Evolutionary conservation across 2,113 vertebrate genomes (phyloP).

Genomic region (Setophaga coronata): DNA sequence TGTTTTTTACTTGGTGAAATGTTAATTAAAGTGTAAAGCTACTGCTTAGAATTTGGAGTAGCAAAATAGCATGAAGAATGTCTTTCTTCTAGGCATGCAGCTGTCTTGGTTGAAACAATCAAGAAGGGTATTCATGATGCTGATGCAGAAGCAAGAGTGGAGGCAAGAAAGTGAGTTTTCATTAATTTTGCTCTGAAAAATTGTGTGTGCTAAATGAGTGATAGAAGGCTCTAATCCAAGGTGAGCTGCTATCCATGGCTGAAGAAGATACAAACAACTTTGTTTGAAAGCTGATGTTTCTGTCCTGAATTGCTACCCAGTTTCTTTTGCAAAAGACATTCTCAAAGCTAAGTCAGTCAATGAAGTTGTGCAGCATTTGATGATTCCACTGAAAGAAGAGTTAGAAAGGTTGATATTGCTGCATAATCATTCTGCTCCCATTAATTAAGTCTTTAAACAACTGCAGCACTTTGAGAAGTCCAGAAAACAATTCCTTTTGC

Average conservation of each 20-base stretch:
- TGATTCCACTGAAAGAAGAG: neutral
- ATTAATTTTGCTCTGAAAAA: neutral
- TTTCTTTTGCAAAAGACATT: neutral
- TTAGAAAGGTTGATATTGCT: neutral
- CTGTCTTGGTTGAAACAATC: constrained; percentile 94
- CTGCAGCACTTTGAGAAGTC: neutral
- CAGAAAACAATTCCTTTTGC: neutral
- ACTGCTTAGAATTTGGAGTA: neutral
- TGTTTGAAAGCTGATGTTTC: neutral
- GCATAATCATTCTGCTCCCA: neutral
- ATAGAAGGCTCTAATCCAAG: neutral
- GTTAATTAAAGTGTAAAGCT: neutral
- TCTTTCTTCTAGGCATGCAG: constrained; percentile 82
- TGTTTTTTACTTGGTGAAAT: neutral
- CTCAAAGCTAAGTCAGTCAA: neutral
- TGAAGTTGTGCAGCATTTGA: neutral
- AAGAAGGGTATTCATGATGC: constrained; percentile 97
- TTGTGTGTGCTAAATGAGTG: neutral
- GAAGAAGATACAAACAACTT: neutral
- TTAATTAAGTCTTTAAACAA: neutral
- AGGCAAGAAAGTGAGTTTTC: constrained; percentile 91
- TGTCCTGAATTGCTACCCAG: neutral
- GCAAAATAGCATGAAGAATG: neutral
- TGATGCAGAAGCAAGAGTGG: constrained; percentile 94
- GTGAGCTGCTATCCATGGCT: fast-evolving